A percentile compares a stretch with the other conserved stretches of the same genome.
phyloP scores from a whole-genome alignment of 1,140 invertebrate species.

The Drosophila athabasca region DNA sequence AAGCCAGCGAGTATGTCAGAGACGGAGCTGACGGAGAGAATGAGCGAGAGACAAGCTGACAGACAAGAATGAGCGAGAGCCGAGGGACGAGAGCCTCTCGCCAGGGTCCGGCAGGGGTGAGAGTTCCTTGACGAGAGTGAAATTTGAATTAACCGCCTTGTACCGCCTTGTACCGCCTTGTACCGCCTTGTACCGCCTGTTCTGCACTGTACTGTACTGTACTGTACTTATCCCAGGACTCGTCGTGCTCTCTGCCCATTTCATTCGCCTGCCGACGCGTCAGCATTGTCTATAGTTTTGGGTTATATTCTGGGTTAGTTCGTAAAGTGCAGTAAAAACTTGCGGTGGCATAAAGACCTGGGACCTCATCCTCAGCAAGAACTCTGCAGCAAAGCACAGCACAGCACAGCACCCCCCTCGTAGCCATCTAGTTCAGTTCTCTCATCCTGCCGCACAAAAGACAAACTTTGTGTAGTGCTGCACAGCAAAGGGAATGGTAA shows the following conservation, averaged over 20 bases:
- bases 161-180: not conserved
- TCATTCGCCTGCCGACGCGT: not conserved
- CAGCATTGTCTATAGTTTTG: slow-evolving; percentile 29
- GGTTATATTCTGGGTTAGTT: slow-evolving; percentile 58
- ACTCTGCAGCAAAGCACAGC: slow-evolving; percentile 30
- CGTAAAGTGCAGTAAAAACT: slow-evolving; percentile 79
- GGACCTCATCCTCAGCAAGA: slow-evolving; percentile 51
- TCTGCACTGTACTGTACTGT: too few relatives aligned
- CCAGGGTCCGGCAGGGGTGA: not conserved
- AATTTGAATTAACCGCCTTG: slow-evolving; percentile 58
- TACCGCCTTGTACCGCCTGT: too few relatives aligned
- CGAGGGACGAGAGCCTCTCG: not conserved
- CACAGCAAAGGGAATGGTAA: slow-evolving; percentile 10
- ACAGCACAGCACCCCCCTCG: not conserved
- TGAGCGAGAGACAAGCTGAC: slow-evolving; percentile 5
- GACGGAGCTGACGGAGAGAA: slow-evolving; percentile 12
- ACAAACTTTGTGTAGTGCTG: slow-evolving; percentile 61
- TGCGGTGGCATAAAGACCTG: slow-evolving; percentile 79
- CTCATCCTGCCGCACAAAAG: slow-evolving; percentile 48
- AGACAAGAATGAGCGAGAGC: slow-evolving; percentile 1
- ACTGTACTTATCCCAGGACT: slow-evolving; percentile 42
- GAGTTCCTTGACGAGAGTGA: slow-evolving; percentile 6
- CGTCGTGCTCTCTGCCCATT: slow-evolving; percentile 15
- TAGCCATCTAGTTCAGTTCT: slow-evolving; percentile 3
- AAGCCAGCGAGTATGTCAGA: slow-evolving; percentile 50